phyloP scores from a whole-genome alignment of 2,888 invertebrate species.

The Oligia latruncula region DNA sequence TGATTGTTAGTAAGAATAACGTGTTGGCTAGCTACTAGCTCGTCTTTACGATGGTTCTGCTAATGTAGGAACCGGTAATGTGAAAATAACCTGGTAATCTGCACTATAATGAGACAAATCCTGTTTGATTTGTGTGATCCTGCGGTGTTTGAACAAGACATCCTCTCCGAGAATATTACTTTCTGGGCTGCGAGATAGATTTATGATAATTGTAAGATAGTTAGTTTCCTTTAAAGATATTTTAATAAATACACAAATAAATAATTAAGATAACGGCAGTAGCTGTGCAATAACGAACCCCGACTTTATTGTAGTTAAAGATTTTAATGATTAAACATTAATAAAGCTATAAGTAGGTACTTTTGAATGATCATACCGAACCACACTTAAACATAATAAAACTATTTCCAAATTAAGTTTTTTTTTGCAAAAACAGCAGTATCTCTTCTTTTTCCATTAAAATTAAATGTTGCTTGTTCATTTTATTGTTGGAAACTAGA shows the following conservation, averaged over 20 bases:
- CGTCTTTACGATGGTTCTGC: constrained; percentile 21
- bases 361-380: not conserved
- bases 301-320: not conserved
- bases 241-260: no score
- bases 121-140: constrained; percentile 57
- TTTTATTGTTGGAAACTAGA: not conserved
- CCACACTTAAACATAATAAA: not conserved
- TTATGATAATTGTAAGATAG: not conserved
- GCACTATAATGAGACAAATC: constrained; percentile 55
- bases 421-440: not conserved
- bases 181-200: not conserved
- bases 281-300: not conserved
- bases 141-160: constrained; percentile 33
- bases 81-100: constrained; percentile 61
- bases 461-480: not conserved
- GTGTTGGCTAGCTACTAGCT: not conserved
- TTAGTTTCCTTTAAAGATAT: no score
- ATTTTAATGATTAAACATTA: not conserved
- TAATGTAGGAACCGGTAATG: constrained; percentile 55
- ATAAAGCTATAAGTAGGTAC: not conserved
- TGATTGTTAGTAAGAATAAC: constrained; percentile 28
- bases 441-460: not conserved
- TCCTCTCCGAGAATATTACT: constrained; percentile 25
- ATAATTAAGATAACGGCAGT: not conserved
- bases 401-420: not conserved